These are phyloP conservation scores for Coremacera marginata DNA, from an alignment of 2,888 invertebrate species.

Conservation along the genomic window DNA sequence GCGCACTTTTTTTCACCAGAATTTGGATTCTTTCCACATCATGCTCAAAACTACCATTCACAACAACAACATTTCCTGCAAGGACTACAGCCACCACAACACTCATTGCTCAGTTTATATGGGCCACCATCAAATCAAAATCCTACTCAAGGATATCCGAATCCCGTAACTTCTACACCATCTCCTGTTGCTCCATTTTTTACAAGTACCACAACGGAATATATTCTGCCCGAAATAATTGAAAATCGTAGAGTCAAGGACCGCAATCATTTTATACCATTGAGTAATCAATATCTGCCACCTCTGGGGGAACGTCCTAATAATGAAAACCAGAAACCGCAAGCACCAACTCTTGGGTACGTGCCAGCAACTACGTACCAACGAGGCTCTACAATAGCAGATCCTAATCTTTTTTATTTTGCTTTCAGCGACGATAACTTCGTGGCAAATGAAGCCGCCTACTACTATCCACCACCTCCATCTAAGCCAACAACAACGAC, in stretches of 20 bases:
- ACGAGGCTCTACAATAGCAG: not conserved
- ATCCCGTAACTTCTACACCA: slow-evolving; percentile 41
- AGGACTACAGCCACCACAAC: slow-evolving; percentile 44
- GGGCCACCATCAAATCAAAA: slow-evolving; percentile 45
- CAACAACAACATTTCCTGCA: slow-evolving; percentile 38
- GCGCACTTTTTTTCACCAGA: slow-evolving; percentile 60
- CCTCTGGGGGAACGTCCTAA: slow-evolving; percentile 57
- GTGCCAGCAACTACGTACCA: not conserved
- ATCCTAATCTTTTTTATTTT: not conserved
- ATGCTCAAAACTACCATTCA: slow-evolving; percentile 37
- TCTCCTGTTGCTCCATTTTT: slow-evolving; percentile 55
- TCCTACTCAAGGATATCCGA: slow-evolving; percentile 28
- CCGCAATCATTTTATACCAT: slow-evolving; percentile 60
- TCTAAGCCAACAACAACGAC: slow-evolving; percentile 37
- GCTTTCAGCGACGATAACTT: not conserved
- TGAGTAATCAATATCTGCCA: slow-evolving; percentile 60
- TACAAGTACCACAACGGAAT: slow-evolving; percentile 56
- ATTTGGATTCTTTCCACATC: slow-evolving; percentile 52
- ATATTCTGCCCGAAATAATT: slow-evolving; percentile 63
- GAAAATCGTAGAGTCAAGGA: slow-evolving; percentile 60
- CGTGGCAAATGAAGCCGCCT: slow-evolving; percentile 44
- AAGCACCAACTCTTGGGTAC: slow-evolving; percentile 28
- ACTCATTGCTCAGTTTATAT: slow-evolving; percentile 50
- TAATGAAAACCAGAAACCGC: slow-evolving; percentile 58
- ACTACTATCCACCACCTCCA: slow-evolving; percentile 54